Evolutionary conservation across 2,113 vertebrate species (phyloP).

Genomic region (Rhinopomastus cyanomelas): DNA sequence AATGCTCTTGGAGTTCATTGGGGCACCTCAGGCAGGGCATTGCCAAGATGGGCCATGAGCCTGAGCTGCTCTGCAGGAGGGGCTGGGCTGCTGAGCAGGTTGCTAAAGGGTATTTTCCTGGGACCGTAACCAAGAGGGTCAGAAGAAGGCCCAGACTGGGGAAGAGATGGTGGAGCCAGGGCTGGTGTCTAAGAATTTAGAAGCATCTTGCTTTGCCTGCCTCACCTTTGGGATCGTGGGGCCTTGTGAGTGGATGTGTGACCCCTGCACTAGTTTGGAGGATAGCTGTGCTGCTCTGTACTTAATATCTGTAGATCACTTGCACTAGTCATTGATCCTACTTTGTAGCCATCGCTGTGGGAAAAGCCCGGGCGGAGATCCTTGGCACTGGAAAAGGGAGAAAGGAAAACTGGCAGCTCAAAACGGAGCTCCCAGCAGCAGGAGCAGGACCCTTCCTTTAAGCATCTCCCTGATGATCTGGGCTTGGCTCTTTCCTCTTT

Average conservation of each 20-base stretch:
- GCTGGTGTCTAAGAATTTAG: not conserved
- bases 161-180: not conserved
- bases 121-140: not conserved
- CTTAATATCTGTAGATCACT: not conserved
- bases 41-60: not conserved
- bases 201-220: not conserved
- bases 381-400: not conserved
- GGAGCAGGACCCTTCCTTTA: not conserved
- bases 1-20: not conserved
- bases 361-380: not conserved
- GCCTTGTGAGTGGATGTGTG: not conserved
- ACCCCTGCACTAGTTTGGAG: not conserved
- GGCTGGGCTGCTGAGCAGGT: not conserved
- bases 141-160: rapidly evolving
- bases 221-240: rapidly evolving
- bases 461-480: not conserved
- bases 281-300: not conserved
- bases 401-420: not conserved
- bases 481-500: not conserved
- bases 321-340: not conserved
- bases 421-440: not conserved
- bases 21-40: not conserved
- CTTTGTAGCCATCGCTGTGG: not conserved
- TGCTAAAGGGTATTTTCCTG: not conserved
- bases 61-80: not conserved